Base-by-base conservation (phyloP, 2,113 vertebrate genomes). In the Vicugna pacos region DNA sequence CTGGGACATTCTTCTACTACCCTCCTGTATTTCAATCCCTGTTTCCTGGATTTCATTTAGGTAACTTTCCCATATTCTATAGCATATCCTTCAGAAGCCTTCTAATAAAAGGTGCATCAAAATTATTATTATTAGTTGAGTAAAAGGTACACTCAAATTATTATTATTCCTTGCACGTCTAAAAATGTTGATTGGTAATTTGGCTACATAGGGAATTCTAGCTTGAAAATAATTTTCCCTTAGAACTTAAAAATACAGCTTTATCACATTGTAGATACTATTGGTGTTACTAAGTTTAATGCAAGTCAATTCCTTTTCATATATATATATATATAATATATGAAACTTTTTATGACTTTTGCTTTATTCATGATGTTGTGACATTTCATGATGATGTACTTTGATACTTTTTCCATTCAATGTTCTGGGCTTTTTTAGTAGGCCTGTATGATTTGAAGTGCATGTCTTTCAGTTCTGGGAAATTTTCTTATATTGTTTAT, bases 161-260 rank as follows among this genome's bases (percentile, higher is more conserved):
- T 85, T 46, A 17, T 69, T 76, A 69, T 83, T 89, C 12, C 6
- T 70, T 79, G 24, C 22, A 32, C 85, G 8, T 79, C 80, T 90
- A 42, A 80, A 96, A 72, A 80, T 80, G 8, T 64, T 79, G 30
- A 80, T 38, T 58, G 30, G 80, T 46, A 79, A 48, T 84, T 89
- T 64, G 30, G 17, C 24, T 75, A 52, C 11, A 11, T 73, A 72
- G 72, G 79, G 35, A 93, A 72, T 80, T 86, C 38, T 65, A 48
- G 56, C 26, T 26, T 22, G 28, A 90, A 96, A 85, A 73, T 22
- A 93, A 46, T 52, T 93, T 93, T 93, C 48, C 46, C 50, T 84
- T 77, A 77, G 32, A 54, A 89, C 89, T 81, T 89, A 35, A 70
- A 52, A 70, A 54, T 15, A 64, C 1, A 38, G 6, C 16, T 79